Conservation (phyloP, 2,797 vertebrate species). For the Geotrypetes seraphini region DNA sequence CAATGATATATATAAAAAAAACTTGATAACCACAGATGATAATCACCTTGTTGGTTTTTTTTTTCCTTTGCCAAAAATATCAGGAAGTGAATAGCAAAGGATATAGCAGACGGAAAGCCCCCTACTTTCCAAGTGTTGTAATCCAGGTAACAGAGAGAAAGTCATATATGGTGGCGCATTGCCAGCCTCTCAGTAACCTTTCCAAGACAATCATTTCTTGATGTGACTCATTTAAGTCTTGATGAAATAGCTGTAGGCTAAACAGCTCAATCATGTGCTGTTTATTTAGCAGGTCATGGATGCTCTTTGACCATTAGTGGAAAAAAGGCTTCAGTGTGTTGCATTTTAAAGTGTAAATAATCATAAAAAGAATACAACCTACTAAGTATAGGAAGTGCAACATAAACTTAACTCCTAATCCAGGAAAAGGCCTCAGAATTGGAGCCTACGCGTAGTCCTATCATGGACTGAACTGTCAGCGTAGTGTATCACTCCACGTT, state of each 20-base stretch:
- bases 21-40: too few relatives aligned
- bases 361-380: too few relatives aligned
- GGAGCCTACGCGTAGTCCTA: too few relatives aligned
- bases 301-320: too few relatives aligned
- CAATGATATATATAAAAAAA: too few relatives aligned
- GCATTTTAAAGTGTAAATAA: too few relatives aligned
- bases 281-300: slow-evolving; percentile 32
- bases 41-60: slow-evolving; percentile 6
- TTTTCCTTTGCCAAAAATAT: slow-evolving; percentile 11
- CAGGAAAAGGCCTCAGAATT: too few relatives aligned
- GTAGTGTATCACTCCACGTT: too few relatives aligned
- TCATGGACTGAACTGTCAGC: too few relatives aligned
- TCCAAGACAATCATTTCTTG: slow-evolving; percentile 40
- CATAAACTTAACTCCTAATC: too few relatives aligned
- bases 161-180: slow-evolving; percentile 30
- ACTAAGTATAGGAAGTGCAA: too few relatives aligned
- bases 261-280: slow-evolving; percentile 6
- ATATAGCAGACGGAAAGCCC: slow-evolving; percentile 37
- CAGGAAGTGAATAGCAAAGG: slow-evolving; percentile 13
- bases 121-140: slow-evolving; percentile 21
- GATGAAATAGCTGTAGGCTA: slow-evolving; percentile 38
- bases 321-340: too few relatives aligned
- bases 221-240: slow-evolving; percentile 35
- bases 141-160: slow-evolving; percentile 16
- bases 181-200: slow-evolving; percentile 31